Base-by-base conservation (phyloP, 2,888 invertebrate species). In the Dendrolimus pini region DNA sequence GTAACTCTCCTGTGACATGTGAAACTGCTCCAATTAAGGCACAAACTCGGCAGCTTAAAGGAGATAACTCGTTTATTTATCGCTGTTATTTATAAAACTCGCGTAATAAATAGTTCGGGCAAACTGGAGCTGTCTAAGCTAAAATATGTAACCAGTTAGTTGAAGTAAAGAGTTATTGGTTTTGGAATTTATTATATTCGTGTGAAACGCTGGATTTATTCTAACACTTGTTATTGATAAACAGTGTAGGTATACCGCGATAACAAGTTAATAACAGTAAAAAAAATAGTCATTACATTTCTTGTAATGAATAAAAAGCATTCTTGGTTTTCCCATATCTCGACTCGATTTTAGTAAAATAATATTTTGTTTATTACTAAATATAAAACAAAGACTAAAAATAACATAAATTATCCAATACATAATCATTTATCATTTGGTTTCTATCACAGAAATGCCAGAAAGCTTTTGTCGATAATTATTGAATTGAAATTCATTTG, bases 61-160 rank as follows among this genome's bases (percentile, higher is more conserved):
- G 58, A 59, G 59, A 59, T 62, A 61, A 62, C 61, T 59, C 55
- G 59, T 66, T 71, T 73, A 70, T 71, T 69, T 71, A 72, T 67
- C 61, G 58, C 56, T 55, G 58, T 57, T 70, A 71, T 70, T 69
- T 69, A 68, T 69, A 69, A 68, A 64, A 56, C 60, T 57, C 47
- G 54, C 55, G 56, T 57, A 55, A 61, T 62, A 59, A 60, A 59
- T 54, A 55, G 47, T 47, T 47, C 47, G 9, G 47, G 47, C 47
- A 9, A 47, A 47, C 47, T 47, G 12, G 55, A 47, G 47, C 47
- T 47, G 47, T 47, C 47, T 47, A 56, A 41, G 13, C 47, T 58
- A 41, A 47, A 18, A 12, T 47, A 47, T 47, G 47, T 47, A 47
- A 47, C 47, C 47, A 47, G 47, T 47, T 30, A 30, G 30, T 30